Evolutionary conservation across 1,140 invertebrate genomes (phyloP).

Genomic region (Phymorhynchus buccinoides): DNA sequence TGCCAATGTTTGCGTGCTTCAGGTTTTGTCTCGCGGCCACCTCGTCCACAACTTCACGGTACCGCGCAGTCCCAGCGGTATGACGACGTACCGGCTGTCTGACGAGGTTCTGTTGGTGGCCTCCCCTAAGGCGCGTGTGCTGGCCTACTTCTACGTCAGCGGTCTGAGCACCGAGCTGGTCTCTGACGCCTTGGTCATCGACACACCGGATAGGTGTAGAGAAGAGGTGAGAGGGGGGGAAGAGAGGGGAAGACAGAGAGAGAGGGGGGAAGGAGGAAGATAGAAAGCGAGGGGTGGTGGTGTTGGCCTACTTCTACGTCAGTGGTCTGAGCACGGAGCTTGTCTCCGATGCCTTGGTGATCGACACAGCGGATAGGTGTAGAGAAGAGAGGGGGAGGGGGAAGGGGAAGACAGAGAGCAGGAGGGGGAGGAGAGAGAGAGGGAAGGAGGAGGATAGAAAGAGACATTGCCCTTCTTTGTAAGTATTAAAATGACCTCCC

Average conservation of each 20-base stretch:
- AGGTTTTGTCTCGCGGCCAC: constrained; percentile 36
- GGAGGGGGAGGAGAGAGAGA: no score
- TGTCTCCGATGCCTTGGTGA: constrained; percentile 38
- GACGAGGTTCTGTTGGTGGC: background rate
- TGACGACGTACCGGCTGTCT: constrained; percentile 16
- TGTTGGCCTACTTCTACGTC: constrained; percentile 38
- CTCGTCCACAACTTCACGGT: constrained; percentile 30
- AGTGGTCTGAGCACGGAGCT: constrained; percentile 7
- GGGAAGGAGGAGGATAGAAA: no score
- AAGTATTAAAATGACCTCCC: no score
- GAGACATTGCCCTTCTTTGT: no score
- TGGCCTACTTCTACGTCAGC: constrained; percentile 35
- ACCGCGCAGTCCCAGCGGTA: constrained; percentile 6
- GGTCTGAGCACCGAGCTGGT: constrained; percentile 27
- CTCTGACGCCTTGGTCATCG: constrained; percentile 38
- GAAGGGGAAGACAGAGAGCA: no score
- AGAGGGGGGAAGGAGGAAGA: no score
- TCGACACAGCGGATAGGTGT: constrained; percentile 35
- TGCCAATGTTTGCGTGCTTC: background rate
- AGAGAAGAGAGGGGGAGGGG: constrained; percentile 35
- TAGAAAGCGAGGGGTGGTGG: no score
- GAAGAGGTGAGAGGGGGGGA: constrained; percentile 39
- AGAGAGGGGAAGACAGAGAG: no score
- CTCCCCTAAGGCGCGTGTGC: constrained; percentile 22
- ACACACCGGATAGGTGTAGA: constrained; percentile 31